A percentile compares a stretch with the other conserved stretches of the same genome.
Evolutionary conservation across 2,888 invertebrate species (phyloP).

Genomic region (Ormia ochracea): DNA sequence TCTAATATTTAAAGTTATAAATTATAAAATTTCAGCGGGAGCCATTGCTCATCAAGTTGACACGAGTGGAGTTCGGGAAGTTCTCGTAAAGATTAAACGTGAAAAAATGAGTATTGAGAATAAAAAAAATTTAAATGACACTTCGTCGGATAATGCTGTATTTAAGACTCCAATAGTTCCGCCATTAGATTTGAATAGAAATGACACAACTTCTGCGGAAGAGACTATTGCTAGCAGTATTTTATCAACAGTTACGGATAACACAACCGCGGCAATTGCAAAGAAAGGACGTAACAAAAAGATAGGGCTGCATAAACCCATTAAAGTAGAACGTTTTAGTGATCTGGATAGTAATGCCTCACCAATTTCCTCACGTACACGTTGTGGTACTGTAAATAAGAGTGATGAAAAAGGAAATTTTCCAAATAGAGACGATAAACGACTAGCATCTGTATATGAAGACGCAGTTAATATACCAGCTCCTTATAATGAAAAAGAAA

Average conservation of each 20-base stretch:
- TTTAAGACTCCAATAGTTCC: conserved; percentile 30
- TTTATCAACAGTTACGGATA: conserved; percentile 44
- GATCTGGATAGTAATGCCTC: conserved; percentile 64
- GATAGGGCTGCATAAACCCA: conserved; percentile 66
- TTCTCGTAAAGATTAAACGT: conserved; percentile 69
- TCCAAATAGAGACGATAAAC: conserved; percentile 28
- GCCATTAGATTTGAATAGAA: conserved; percentile 22
- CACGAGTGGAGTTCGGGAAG: conserved; percentile 34
- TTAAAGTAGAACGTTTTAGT: conserved; percentile 74
- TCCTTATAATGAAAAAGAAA: conserved; percentile 12
- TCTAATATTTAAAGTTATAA: no score
- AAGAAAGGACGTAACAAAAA: conserved; percentile 70
- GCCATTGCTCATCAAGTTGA: no score
- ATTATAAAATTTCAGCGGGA: no score
- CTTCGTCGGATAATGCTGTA: neutral
- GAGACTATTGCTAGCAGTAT: conserved; percentile 60
- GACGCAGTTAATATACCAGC: conserved; percentile 73
- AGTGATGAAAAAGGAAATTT: conserved; percentile 12
- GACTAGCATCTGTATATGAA: conserved; percentile 75
- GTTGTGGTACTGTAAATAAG: conserved; percentile 64
- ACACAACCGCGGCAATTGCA: conserved; percentile 3
- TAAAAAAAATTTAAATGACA: neutral
- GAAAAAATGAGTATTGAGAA: conserved; percentile 67
- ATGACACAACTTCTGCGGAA: conserved; percentile 40
- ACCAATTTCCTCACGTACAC: conserved; percentile 70